A percentile compares a stretch with the other conserved stretches of the same genome.
Conservation (phyloP, 2,113 vertebrate genomes). For the Chlorodrepanis virens region DNA sequence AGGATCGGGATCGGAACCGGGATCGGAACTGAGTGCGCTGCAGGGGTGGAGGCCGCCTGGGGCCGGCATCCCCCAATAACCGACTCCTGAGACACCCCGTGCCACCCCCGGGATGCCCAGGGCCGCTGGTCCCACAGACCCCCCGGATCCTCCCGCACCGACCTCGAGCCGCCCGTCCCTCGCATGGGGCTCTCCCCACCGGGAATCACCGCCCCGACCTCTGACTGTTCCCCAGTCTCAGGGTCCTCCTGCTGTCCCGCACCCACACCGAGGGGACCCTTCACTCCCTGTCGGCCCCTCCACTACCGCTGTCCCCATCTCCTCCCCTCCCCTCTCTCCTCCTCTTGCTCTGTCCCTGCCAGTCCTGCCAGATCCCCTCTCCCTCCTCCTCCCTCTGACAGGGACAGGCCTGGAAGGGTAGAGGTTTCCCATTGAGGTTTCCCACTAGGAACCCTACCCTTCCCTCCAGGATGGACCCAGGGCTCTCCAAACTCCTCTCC, state of each 20-base stretch:
- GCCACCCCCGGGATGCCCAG: no score
- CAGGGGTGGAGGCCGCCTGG: not conserved
- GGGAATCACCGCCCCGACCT: not conserved
- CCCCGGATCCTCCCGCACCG: no score
- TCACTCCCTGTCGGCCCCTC: no score
- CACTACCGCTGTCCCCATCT: not conserved
- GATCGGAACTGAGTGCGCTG: not conserved
- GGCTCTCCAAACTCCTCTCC: not conserved
- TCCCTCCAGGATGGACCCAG: not conserved
- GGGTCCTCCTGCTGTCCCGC: not conserved
- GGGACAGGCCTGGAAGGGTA: not conserved
- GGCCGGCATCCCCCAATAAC: no score
- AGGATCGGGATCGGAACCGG: rapidly evolving
- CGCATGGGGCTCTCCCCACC: rapidly evolving
- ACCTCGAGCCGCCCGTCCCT: not conserved
- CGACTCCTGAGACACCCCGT: no score
- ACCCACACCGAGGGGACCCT: not conserved
- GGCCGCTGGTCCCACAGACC: not conserved
- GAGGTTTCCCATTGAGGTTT: not conserved
- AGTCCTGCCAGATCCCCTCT: not conserved
- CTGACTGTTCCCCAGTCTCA: not conserved
- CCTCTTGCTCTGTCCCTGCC: no score
- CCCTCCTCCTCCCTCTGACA: not conserved
- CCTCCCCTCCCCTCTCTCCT: not conserved
- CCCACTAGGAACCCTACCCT: rapidly evolving